Evolutionary conservation across 2,113 vertebrate genomes (phyloP).

Genomic region (Pygoscelis adeliae): DNA sequence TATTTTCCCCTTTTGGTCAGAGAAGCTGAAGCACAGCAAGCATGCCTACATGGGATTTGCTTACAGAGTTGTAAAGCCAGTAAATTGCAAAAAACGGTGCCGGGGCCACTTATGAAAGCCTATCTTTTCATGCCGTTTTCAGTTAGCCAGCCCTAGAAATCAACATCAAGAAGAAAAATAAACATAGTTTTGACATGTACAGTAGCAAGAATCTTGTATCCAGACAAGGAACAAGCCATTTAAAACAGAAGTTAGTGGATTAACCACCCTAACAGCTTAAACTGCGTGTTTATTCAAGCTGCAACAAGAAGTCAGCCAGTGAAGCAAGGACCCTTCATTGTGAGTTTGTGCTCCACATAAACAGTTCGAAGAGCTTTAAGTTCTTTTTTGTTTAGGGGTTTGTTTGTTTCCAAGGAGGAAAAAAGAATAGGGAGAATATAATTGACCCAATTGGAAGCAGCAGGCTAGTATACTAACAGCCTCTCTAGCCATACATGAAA

Average conservation of each 20-base stretch:
- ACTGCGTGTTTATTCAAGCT: neutral
- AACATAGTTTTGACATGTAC: constrained; percentile 6
- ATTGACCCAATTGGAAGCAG: constrained; percentile 45
- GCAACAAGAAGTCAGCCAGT: neutral
- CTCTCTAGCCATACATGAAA: neutral
- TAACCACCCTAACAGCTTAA: neutral
- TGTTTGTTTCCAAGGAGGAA: neutral
- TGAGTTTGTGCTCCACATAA: neutral
- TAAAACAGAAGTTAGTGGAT: neutral
- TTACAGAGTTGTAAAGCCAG: neutral
- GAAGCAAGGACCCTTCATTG: neutral
- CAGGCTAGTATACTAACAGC: accelerated
- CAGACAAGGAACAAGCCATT: neutral
- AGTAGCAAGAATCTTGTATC: constrained; percentile 1
- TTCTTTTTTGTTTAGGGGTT: neutral
- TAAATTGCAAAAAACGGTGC: neutral
- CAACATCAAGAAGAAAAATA: constrained; percentile 1
- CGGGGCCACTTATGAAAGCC: neutral
- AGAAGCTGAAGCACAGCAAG: neutral
- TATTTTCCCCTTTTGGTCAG: neutral
- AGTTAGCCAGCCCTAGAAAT: neutral
- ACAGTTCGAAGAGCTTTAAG: neutral
- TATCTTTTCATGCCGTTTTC: neutral
- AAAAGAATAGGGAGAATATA: neutral
- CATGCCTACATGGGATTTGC: neutral